Evolutionary conservation across 2,888 invertebrate species (phyloP), one percentile per base, ranked within the genome.

Genomic region (Perizoma flavofasciatum): DNA sequence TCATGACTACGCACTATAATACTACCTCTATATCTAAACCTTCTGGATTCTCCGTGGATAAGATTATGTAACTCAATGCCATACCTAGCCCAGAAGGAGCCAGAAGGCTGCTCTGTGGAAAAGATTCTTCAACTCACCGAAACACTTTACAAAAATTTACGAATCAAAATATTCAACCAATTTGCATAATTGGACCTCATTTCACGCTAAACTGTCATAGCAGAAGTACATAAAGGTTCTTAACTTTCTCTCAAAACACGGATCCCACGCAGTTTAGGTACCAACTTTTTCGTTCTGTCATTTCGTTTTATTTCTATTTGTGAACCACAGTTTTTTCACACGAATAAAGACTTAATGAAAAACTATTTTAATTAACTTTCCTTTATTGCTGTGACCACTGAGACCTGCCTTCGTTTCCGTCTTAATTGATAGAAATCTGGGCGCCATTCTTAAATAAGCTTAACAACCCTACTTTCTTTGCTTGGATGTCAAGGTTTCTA

Each of bases 321-420:
- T 51, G 22, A 49, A 41, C 43, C 22, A 22, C 22, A 22, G 22
- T 44, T 58, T 51, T 48, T 56, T 55, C 55, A 41, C 55, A 55
- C 57, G 39, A 52, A 41, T n/a, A 47, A 33, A 35, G 32, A 33
- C 46, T 46, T 34, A 44, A 53, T 48, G 44, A 49, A 50, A 57
- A 58, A 48, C 48, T n/a, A 46, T 48, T 48, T 48, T 48, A 48
- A 48, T 52, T 51, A 37, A 47, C 54, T 54, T 41, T 35, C 51
- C 22, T 51, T 41, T 48, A 48, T 35, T 55, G 33, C 9, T 4
- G 33, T 41, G 50, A 50, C 34, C 41, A 41, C 33, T 33, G 10
- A n/a, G n/a, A 6, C 37, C 3, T 22, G 4, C 6, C 37, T 32
- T 10, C 41, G n/a, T 49, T 49, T 10, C 22, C 22, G 9, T 40